Conservation (phyloP, 2,888 invertebrate species). For the Athalia cordata region DNA sequence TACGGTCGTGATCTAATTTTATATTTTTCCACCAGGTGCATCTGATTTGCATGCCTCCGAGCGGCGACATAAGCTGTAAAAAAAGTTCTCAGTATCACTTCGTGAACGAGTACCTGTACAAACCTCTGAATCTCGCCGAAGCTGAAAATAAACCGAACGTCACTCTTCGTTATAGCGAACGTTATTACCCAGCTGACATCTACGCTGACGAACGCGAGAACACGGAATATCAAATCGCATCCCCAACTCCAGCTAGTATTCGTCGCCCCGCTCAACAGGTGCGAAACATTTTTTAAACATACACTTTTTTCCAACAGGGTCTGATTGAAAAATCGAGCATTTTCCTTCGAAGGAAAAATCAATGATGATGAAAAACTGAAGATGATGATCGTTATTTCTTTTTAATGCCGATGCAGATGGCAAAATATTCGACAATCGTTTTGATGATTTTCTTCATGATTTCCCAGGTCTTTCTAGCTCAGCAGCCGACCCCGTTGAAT, state of each 20-base stretch:
- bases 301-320: too few species aligned
- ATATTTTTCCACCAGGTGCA: constrained; percentile 81
- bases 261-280: constrained; percentile 63
- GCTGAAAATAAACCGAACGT: constrained; percentile 87
- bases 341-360: too few species aligned
- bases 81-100: constrained; percentile 93
- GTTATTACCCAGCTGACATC: constrained; percentile 88
- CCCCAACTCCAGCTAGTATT: constrained; percentile 60
- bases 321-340: too few species aligned
- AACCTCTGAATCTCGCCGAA: constrained; percentile 89
- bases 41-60: constrained; percentile 94
- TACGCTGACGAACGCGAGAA: constrained; percentile 75
- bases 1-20: too few species aligned
- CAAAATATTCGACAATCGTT: not conserved
- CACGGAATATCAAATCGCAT: constrained; percentile 63
- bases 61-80: constrained; percentile 91
- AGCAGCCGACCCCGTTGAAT: constrained; percentile 70
- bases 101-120: constrained; percentile 94
- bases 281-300: not conserved
- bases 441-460: not conserved
- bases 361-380: too few species aligned
- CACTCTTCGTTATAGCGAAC: constrained; percentile 85
- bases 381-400: too few species aligned
- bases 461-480: constrained; percentile 62
- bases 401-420: not conserved